Evolutionary conservation across 2,797 vertebrate genomes (phyloP).

Genomic region (Ammospiza maritima): DNA sequence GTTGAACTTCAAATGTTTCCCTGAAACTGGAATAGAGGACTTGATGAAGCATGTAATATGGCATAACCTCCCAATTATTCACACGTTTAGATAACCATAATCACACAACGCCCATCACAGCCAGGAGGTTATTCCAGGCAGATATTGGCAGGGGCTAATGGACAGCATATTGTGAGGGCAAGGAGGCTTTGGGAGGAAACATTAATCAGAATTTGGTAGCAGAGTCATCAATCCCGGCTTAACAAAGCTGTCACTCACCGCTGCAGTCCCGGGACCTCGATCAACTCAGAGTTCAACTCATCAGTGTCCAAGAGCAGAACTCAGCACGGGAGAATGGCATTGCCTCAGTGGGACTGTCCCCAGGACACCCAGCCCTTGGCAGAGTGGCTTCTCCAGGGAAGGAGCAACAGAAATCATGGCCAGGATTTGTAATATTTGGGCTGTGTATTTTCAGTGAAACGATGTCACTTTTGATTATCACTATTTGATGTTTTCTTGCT

Average conservation of each 20-base stretch:
- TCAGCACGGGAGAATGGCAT: not conserved
- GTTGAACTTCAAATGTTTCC: conserved; percentile 73
- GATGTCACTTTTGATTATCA: not conserved
- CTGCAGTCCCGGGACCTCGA: conserved; percentile 46
- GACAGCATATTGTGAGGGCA: conserved; percentile 66
- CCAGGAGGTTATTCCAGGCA: conserved; percentile 63
- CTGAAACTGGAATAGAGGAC: conserved; percentile 73
- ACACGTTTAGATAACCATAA: conserved; percentile 75
- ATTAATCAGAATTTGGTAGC: conserved; percentile 68
- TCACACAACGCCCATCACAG: conserved; percentile 65
- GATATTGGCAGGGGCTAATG: conserved; percentile 75
- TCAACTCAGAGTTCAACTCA: conserved; percentile 35
- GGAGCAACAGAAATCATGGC: not conserved
- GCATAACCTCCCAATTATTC: conserved; percentile 79
- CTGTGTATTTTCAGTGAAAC: not conserved
- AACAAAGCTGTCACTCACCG: conserved; percentile 59
- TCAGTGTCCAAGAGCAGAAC: not conserved
- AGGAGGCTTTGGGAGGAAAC: conserved; percentile 61
- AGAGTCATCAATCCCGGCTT: conserved; percentile 70
- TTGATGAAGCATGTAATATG: conserved; percentile 75
- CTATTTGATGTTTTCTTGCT: not conserved
- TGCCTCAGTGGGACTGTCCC: conserved; percentile 5
- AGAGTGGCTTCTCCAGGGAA: not conserved
- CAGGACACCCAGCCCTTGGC: not conserved
- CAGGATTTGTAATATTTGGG: not conserved